Evolutionary conservation across 2,888 invertebrate species (phyloP), one percentile per base, ranked within the genome.

Genomic region (Stegophylla sp.): DNA sequence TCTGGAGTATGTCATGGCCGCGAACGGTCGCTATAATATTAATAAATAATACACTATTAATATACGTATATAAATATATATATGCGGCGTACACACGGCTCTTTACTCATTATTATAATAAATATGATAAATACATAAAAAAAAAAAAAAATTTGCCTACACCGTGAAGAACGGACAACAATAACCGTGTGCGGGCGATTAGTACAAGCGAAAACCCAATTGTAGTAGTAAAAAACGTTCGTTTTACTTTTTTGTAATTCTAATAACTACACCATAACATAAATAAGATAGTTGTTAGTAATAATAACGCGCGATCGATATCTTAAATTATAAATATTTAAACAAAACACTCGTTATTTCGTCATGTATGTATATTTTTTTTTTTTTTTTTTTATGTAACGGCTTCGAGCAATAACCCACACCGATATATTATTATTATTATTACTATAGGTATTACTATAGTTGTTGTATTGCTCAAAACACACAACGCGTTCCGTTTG

Each of bases 1-100:
- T 77, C 67, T 77, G 77, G 67, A 77, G 77, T 77, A 77, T 77
- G 77, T 77, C 77, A 77, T 45, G 77, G 77, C 43, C 77, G n/a
- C n/a, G 45, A 77, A 69, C 28, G 34, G 15, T 45, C 20, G 48
- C 63, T 74, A 63, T 63, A 63, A 63, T 63, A n/a, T n/a, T n/a
- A n/a, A n/a, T n/a, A n/a, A n/a, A n/a, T 74, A 74, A 74, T 74
- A 63, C 34, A 74, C 74, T n/a, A n/a, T 74, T 74, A 74, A 74
- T 63, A 63, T 74, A 74, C 74, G 28, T 61, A 73, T 53, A 53
- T 20, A 56, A 34, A 20, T 20, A 56, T 56, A 61, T 61, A 28
- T 15, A n/a, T n/a, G n/a, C n/a, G n/a, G n/a, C n/a, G n/a, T n/a
- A n/a, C n/a, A n/a, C n/a, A n/a, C n/a, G n/a, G n/a, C n/a, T n/a